A percentile compares a stretch with the other conserved stretches of the same genome.
phyloP scores from a whole-genome alignment of 2,797 vertebrate genomes.

The Chelonia mydas region DNA sequence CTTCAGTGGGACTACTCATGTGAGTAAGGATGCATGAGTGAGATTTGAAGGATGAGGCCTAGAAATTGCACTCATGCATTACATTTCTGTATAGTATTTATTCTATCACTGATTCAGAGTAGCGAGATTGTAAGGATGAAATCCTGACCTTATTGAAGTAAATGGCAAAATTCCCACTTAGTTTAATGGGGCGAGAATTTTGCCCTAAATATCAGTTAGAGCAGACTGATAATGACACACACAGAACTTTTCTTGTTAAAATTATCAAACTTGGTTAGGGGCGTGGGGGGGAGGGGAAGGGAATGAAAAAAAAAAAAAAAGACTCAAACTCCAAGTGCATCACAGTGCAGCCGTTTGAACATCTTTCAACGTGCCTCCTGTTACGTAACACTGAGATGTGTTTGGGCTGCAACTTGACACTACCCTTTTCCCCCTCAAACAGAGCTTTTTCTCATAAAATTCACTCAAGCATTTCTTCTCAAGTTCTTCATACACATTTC shows the following conservation, averaged over 20 bases:
- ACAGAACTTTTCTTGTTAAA: neutral
- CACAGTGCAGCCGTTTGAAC: conserved; percentile 47
- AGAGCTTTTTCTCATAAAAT: conserved; percentile 85
- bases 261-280: neutral
- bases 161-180: neutral
- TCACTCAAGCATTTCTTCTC: conserved; percentile 82
- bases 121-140: conserved; percentile 31
- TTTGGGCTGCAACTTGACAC: conserved; percentile 78
- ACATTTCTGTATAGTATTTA: neutral
- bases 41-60: neutral
- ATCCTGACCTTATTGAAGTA: neutral
- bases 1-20: neutral
- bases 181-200: neutral
- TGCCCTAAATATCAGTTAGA: rapidly evolving
- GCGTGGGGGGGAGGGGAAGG: neutral
- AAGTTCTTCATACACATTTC: conserved; percentile 84
- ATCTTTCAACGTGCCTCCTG: conserved; percentile 80
- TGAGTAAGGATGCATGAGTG: neutral
- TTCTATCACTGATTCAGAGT: neutral
- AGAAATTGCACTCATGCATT: neutral
- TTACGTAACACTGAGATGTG: conserved; percentile 71
- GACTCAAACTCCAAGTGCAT: conserved; percentile 60
- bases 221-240: neutral
- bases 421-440: conserved; percentile 75
- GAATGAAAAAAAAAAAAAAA: neutral